Evolutionary conservation across 2,113 vertebrate species (phyloP).

Genomic region (Gymnorhina tibicen): DNA sequence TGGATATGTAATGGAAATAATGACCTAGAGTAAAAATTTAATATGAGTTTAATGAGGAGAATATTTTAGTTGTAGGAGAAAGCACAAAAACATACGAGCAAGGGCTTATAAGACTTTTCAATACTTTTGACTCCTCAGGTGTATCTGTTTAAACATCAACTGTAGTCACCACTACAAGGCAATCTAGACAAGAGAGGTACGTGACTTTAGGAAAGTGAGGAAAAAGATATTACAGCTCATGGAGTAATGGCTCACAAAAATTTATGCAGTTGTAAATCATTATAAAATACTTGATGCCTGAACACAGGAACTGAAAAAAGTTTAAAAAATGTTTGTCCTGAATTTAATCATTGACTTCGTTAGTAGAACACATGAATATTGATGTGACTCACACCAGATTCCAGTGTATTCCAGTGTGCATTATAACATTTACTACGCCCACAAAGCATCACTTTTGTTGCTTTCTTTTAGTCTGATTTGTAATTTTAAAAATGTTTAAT

Average conservation of each 20-base stretch:
- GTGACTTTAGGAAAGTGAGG: neutral
- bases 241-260: neutral
- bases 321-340: neutral
- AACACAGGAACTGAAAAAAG: neutral
- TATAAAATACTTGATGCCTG: neutral
- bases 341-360: neutral
- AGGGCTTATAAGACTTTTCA: neutral
- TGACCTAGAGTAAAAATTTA: conserved; percentile 45
- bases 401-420: neutral
- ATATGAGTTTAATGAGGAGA: conserved; percentile 38
- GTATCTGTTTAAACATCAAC: neutral
- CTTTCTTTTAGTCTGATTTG: rapidly evolving
- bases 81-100: neutral
- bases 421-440: neutral
- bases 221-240: neutral
- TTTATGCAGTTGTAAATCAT: neutral
- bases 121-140: neutral
- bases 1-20: conserved; percentile 59
- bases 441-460: neutral
- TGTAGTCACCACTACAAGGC: neutral
- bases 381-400: neutral
- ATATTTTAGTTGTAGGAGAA: neutral
- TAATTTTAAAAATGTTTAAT: neutral
- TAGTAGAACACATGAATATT: neutral
- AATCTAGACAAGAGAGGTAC: neutral